A percentile compares a stretch with the other conserved stretches of the same genome.
These are phyloP conservation scores for Lycocerus yunnanus DNA, from an alignment of 2,888 invertebrate species.

Conservation along the genomic window DNA sequence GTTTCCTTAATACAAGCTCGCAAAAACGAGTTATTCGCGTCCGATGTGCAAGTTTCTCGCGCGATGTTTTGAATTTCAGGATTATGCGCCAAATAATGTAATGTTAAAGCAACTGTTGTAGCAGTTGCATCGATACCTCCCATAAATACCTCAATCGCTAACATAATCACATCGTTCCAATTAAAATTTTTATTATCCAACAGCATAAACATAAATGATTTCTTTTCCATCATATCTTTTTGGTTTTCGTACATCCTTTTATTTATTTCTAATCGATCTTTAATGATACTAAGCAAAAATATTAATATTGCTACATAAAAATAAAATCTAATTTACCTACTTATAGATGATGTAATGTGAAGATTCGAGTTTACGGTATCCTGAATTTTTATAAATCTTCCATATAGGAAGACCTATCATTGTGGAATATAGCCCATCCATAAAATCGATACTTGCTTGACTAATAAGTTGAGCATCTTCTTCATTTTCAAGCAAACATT, in stretches of 20 bases:
- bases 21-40: conserved; percentile 63
- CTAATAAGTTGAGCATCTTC: conserved; percentile 51
- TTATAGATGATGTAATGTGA: conserved; percentile 57
- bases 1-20: conserved; percentile 76
- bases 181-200: conserved; percentile 53
- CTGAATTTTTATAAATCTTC: conserved; percentile 56
- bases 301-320: neutral
- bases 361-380: conserved; percentile 57
- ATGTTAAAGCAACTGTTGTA: conserved; percentile 56
- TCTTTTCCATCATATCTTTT: conserved; percentile 31
- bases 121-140: conserved; percentile 64
- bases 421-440: conserved; percentile 57
- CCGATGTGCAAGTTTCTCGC: conserved; percentile 60
- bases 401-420: conserved; percentile 58
- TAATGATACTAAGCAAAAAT: conserved; percentile 38
- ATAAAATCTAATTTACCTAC: conserved; percentile 33
- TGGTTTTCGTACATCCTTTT: conserved; percentile 36
- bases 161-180: conserved; percentile 57
- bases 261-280: conserved; percentile 35
- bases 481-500: conserved; percentile 47
- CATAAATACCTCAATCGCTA: conserved; percentile 61
- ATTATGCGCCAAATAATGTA: conserved; percentile 64
- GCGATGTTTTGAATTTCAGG: conserved; percentile 67
- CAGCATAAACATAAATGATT: conserved; percentile 50
- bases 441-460: conserved; percentile 56